Evolutionary conservation across 2,797 vertebrate genomes (phyloP).

Genomic region (Cirrhinus mrigala): DNA sequence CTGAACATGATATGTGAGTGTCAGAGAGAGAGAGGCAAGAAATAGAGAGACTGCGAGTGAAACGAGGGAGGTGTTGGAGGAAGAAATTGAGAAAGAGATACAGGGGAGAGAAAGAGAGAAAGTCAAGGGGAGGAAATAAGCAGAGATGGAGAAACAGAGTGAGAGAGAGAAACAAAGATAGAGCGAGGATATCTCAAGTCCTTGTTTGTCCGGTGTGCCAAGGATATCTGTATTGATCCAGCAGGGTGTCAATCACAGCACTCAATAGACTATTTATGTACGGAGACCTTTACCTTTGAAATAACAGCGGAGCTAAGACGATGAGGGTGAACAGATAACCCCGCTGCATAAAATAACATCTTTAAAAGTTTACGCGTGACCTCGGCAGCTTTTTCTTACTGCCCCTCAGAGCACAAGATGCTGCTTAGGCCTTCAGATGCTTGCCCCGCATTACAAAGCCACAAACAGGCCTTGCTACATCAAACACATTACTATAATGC

Average conservation of each 20-base stretch:
- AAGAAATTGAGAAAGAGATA: slow-evolving; percentile 59
- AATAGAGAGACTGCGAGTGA: slow-evolving; percentile 64
- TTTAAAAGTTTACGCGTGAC: slow-evolving; percentile 47
- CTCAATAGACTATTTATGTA: slow-evolving; percentile 71
- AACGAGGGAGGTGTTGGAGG: slow-evolving; percentile 46
- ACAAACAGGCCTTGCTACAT: background rate
- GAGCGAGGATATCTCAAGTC: slow-evolving; percentile 63
- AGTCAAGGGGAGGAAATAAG: slow-evolving; percentile 22
- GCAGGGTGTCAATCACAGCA: slow-evolving; percentile 74
- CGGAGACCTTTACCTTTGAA: slow-evolving; percentile 64
- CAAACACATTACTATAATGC: background rate
- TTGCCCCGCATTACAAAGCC: background rate
- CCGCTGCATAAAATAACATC: slow-evolving; percentile 55
- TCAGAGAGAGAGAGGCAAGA: slow-evolving; percentile 58
- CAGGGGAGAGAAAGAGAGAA: slow-evolving; percentile 23
- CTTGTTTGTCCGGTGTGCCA: slow-evolving; percentile 61
- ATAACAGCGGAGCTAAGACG: slow-evolving; percentile 62
- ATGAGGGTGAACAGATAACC: slow-evolving; percentile 53
- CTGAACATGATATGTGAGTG: slow-evolving; percentile 77
- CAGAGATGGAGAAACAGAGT: slow-evolving; percentile 51
- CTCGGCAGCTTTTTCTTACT: background rate
- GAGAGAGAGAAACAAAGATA: slow-evolving; percentile 44
- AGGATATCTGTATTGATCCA: slow-evolving; percentile 74
- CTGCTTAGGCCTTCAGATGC: background rate
- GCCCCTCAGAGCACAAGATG: background rate